phyloP scores from a whole-genome alignment of 2,113 vertebrate species.

The Microtus richardsoni region DNA sequence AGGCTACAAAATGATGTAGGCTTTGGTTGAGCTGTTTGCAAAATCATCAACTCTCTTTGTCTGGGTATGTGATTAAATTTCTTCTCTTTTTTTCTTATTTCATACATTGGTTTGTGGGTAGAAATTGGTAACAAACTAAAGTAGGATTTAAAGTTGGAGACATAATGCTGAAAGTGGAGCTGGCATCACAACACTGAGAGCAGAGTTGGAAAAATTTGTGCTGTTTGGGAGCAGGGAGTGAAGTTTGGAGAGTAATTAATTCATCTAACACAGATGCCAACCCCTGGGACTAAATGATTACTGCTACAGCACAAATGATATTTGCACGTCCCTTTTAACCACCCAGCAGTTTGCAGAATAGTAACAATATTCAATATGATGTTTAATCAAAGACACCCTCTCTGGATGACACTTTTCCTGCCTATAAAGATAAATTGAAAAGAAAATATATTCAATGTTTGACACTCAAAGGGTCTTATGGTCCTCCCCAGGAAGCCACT shows the following conservation, averaged over 20 bases:
- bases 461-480: not conserved
- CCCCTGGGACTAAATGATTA: not conserved
- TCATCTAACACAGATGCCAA: not conserved
- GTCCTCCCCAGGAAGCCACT: not conserved
- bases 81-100: not conserved
- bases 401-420: not conserved
- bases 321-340: not conserved
- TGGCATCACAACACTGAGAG: not conserved
- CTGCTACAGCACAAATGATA: constrained; percentile 6
- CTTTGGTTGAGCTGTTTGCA: constrained; percentile 44
- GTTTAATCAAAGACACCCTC: not conserved
- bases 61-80: constrained; percentile 34
- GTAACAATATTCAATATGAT: not conserved
- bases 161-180: not conserved
- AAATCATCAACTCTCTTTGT: constrained; percentile 58
- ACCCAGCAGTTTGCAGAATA: not conserved
- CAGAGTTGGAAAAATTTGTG: not conserved
- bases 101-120: not conserved
- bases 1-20: constrained; percentile 56
- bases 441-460: not conserved
- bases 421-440: not conserved
- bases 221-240: not conserved
- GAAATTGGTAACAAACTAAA: not conserved
- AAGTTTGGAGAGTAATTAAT: not conserved
- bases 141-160: not conserved